phyloP scores from a whole-genome alignment of 1,140 invertebrate genomes.

The Spodoptera litura region DNA sequence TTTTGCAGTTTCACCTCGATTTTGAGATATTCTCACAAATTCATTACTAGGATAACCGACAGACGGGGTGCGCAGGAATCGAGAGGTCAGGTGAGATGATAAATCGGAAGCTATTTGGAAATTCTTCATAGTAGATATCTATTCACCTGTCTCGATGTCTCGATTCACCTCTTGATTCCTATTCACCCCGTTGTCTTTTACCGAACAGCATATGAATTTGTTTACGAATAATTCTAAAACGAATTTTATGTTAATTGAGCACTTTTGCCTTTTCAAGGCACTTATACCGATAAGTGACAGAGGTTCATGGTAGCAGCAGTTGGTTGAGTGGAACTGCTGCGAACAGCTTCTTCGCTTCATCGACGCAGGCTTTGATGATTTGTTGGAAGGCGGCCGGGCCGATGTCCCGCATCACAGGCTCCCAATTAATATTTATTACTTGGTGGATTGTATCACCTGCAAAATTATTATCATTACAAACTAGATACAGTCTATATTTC shows the following conservation, averaged over 20 bases:
- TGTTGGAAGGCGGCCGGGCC: slow-evolving; percentile 79
- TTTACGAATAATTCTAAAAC: too few relatives aligned
- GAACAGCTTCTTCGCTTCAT: slow-evolving; percentile 80
- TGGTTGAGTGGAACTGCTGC: slow-evolving; percentile 71
- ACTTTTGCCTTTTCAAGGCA: neutral
- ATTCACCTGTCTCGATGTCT: too few relatives aligned
- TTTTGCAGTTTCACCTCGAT: neutral
- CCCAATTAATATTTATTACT: slow-evolving; percentile 84
- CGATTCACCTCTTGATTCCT: too few relatives aligned
- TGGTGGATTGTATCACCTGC: slow-evolving; percentile 75
- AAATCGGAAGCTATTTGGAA: too few relatives aligned
- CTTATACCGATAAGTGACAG: neutral
- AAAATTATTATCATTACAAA: neutral
- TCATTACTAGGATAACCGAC: too few relatives aligned
- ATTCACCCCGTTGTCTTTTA: too few relatives aligned
- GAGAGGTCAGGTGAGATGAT: too few relatives aligned
- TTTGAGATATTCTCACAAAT: neutral
- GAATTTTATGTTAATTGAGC: too few relatives aligned
- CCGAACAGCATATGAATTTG: too few relatives aligned
- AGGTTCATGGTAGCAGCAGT: slow-evolving; percentile 66
- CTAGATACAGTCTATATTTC: too few relatives aligned
- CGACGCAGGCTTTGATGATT: slow-evolving; percentile 79
- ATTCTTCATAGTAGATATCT: too few relatives aligned
- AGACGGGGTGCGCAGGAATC: too few relatives aligned
- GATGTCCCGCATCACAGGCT: slow-evolving; percentile 82